These are phyloP conservation scores for Epinotia nisella DNA, from an alignment of 2,888 invertebrate genomes.

Conservation along the genomic window DNA sequence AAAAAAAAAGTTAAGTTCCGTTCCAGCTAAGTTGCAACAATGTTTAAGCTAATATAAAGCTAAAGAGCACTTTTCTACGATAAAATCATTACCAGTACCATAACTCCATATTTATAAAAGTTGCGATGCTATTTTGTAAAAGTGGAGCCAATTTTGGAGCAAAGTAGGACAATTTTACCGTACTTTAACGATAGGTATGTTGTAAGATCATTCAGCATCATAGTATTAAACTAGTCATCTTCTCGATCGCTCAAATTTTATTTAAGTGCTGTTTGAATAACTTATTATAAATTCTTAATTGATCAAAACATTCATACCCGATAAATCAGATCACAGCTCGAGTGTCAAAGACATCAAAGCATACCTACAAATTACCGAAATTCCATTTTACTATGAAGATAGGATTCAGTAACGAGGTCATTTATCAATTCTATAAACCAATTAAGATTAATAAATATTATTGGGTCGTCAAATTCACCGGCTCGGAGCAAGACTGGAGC, in stretches of 20 bases:
- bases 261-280: not conserved
- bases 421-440: conserved; percentile 37
- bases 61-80: too few species aligned
- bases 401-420: conserved; percentile 14
- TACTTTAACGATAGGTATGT: not conserved
- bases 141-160: too few species aligned
- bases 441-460: conserved; percentile 37
- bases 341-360: conserved; percentile 12
- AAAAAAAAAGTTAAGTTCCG: too few species aligned
- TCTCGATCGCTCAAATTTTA: not conserved
- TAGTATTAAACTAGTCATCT: too few species aligned
- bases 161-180: too few species aligned
- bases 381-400: conserved; percentile 18
- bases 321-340: not conserved
- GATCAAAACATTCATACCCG: not conserved
- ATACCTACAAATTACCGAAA: conserved; percentile 12
- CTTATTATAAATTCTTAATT: not conserved
- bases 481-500: conserved; percentile 15
- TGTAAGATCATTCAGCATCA: not conserved
- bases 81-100: too few species aligned
- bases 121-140: too few species aligned
- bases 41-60: too few species aligned
- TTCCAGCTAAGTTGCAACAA: too few species aligned
- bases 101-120: too few species aligned
- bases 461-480: conserved; percentile 19